A percentile compares a stretch with the other conserved stretches of the same genome.
Conservation (phyloP, 2,888 invertebrate species). For the Limnephilus lunatus region DNA sequence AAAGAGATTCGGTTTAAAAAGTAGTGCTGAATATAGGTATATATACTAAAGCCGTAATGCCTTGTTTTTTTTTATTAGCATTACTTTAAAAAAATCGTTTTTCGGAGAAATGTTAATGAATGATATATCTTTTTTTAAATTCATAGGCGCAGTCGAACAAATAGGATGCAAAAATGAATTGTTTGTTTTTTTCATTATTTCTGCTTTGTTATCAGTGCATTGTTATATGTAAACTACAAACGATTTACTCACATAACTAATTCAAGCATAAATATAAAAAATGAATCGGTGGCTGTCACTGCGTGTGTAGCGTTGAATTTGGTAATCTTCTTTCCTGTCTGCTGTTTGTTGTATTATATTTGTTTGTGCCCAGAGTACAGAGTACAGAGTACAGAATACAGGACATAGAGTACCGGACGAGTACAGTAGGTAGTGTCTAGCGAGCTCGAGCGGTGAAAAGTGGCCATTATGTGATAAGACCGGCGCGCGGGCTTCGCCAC, state of each 20-base stretch:
- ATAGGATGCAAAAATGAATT: no score
- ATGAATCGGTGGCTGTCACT: background rate
- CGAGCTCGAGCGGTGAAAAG: conserved; percentile 48
- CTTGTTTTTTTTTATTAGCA: no score
- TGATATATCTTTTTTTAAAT: background rate
- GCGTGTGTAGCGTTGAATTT: background rate
- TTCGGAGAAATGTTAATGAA: background rate
- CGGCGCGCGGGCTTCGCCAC: background rate
- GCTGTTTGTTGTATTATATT: background rate
- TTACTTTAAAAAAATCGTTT: background rate
- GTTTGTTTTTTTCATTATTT: no score
- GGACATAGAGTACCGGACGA: background rate
- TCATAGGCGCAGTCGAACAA: no score
- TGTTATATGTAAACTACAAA: no score
- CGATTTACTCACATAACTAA: no score
- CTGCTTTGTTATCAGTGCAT: no score
- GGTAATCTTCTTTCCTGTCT: background rate
- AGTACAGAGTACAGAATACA: no score
- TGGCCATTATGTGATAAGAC: conserved; percentile 63
- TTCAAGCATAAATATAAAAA: background rate
- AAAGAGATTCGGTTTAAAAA: no score
- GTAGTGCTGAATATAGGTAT: no score
- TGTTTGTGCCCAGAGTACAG: background rate
- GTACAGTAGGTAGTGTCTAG: background rate
- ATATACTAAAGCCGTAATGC: no score